Evolutionary conservation across 1,140 invertebrate genomes (phyloP).

Genomic region (Hycleus cichorii): DNA sequence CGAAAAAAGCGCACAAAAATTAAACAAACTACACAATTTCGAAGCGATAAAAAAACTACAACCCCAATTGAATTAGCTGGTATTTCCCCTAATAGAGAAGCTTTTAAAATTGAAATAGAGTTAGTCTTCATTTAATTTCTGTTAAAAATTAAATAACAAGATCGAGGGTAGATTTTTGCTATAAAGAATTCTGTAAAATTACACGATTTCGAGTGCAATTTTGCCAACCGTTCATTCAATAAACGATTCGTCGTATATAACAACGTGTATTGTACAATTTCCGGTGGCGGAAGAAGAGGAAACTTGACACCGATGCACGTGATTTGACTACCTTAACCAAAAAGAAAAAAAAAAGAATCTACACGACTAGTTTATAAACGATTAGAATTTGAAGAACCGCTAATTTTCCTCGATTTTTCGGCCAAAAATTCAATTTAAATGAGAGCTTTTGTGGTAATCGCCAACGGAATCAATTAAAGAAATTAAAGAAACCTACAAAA

Average conservation of each 20-base stretch:
- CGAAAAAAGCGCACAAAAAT: no score
- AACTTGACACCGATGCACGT: conserved; percentile 27
- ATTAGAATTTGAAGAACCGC: no score
- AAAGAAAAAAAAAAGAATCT: background rate
- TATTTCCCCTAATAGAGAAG: background rate
- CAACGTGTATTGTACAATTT: conserved; percentile 24
- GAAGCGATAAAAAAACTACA: conserved; percentile 2
- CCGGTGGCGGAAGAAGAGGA: conserved; percentile 26
- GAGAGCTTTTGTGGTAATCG: no score
- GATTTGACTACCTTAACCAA: conserved; percentile 20
- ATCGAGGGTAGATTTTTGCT: no score
- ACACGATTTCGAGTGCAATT: background rate
- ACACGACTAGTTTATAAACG: background rate
- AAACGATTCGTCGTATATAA: background rate
- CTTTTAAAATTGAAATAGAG: background rate
- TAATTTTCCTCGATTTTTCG: no score
- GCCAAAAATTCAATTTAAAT: no score
- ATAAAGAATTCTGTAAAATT: no score
- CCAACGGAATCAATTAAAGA: no score
- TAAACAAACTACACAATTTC: no score
- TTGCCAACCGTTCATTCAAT: background rate
- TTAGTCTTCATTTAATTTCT: background rate
- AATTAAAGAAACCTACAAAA: no score
- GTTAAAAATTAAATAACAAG: conserved; percentile 1
- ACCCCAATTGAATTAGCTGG: conserved; percentile 5